Conservation (phyloP, 2,113 vertebrate genomes). For the Pithys albifrons region DNA sequence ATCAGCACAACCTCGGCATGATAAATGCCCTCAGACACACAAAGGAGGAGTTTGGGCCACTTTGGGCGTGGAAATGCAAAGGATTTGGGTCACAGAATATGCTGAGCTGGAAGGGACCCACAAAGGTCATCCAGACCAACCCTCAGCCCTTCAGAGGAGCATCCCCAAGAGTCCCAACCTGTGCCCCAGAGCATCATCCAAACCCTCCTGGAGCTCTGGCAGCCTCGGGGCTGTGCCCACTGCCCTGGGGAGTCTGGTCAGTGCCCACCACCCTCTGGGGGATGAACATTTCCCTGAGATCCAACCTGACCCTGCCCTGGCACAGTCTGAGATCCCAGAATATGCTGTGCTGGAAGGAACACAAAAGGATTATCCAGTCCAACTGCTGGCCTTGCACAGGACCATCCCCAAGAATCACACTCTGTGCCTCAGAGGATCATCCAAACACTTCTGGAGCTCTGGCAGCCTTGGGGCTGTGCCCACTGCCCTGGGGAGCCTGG, state of each 20-base stretch:
- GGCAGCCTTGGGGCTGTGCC: not conserved
- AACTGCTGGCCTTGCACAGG: not conserved
- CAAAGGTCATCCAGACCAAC: not conserved
- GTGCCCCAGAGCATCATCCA: not conserved
- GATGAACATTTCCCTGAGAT: too few species aligned
- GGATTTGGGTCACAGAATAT: not conserved
- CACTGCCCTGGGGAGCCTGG: not conserved
- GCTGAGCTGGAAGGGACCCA: not conserved
- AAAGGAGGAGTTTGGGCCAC: not conserved
- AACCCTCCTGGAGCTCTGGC: not conserved
- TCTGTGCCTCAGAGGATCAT: not conserved
- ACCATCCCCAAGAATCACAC: not conserved
- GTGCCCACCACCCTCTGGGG: too few species aligned
- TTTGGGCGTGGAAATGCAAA: not conserved
- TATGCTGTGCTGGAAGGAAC: not conserved
- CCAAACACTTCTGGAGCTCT: not conserved
- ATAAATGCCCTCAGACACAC: not conserved
- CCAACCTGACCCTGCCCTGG: too few species aligned
- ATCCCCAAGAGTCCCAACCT: not conserved
- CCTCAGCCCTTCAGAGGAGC: not conserved
- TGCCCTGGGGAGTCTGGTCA: too few species aligned
- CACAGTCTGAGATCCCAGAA: not conserved
- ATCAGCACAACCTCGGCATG: accelerated
- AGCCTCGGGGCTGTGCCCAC: not conserved
- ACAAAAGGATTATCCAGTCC: not conserved